Base-by-base conservation (phyloP, 2,888 invertebrate genomes). In the Phaedon cochleariae region DNA sequence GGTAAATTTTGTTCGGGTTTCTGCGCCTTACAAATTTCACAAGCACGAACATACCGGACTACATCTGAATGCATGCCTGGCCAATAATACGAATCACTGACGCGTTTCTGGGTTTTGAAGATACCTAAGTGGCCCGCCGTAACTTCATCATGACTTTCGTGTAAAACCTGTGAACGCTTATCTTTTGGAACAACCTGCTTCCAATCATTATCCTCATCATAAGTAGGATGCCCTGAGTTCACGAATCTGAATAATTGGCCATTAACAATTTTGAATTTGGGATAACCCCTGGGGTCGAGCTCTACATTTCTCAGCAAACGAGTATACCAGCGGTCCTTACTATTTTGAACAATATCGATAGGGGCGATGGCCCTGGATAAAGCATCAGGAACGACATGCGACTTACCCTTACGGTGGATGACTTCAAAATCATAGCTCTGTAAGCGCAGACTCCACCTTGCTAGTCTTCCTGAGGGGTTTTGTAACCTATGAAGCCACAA, bases 261-360 rank as follows among this genome's bases (percentile, higher is more conserved):
- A 26, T 65, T 52, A 15, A 49, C 59, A 15, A 73, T 37, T 55
- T 68, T 26, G 55, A 60, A 72, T 6, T 48, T 53, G 1, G 70
- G 57, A 60, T 59, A 73, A 31, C 65, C 65, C 21, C 46, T 17
- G 18, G 64, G 64, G 15, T 59, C 15, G 1, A 12, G 15, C 9
- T 22, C 3, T 9, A 70, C 60, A 0, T 37, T 12, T n/a, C 17
- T n/a, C 1, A 59, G 20, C 20, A 70, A 22, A 10, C 26, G 31
- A 1, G 7, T 1, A 29, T 67, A 67, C 65, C 65, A 68, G 9
- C 17, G 1, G 41, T 69, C 65, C 12, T 26, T 26, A 45, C 15
- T 20, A 6, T 37, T 37, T 1, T 3, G 7, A 29, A 26, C 37
- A 15, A 31, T 26, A 9, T 31, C 37, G 7, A 64, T 21, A 20